Evolutionary conservation across 2,113 vertebrate species (phyloP).

Genomic region (Marcusenius ussheri): DNA sequence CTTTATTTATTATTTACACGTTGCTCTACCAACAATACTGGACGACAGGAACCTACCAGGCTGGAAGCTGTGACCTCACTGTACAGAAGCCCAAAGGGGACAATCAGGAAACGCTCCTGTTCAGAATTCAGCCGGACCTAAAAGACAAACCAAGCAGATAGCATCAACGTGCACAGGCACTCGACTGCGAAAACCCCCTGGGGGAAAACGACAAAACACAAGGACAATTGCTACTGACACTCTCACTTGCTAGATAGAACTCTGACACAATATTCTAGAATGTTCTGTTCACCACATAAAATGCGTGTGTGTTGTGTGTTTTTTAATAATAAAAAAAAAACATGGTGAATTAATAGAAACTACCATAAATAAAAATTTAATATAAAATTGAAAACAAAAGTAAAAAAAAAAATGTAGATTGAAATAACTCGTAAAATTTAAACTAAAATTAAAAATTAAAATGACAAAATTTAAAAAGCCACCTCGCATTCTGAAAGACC

Average conservation of each 20-base stretch:
- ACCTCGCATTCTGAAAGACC: background rate
- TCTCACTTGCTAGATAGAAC: background rate
- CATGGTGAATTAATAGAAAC: background rate
- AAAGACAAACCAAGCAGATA: slow-evolving; percentile 13
- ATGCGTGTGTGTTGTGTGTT: too few species aligned
- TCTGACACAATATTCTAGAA: background rate
- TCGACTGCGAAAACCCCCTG: background rate
- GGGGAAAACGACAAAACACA: background rate
- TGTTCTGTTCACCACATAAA: background rate
- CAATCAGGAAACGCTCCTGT: slow-evolving; percentile 87
- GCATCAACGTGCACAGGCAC: background rate
- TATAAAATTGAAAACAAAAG: background rate
- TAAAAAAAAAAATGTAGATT: too few species aligned
- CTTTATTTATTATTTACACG: background rate
- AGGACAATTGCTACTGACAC: background rate
- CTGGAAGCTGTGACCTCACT: slow-evolving; percentile 96
- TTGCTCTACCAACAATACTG: background rate
- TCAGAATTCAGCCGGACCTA: slow-evolving; percentile 87
- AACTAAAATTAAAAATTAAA: background rate
- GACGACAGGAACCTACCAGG: slow-evolving; percentile 64
- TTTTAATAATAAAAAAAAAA: too few species aligned
- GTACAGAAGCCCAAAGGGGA: slow-evolving; percentile 91
- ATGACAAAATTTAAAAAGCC: background rate
- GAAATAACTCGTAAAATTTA: background rate
- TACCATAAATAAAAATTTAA: too few species aligned